Conservation (phyloP, 2,113 vertebrate genomes). For the Centropristis striata region DNA sequence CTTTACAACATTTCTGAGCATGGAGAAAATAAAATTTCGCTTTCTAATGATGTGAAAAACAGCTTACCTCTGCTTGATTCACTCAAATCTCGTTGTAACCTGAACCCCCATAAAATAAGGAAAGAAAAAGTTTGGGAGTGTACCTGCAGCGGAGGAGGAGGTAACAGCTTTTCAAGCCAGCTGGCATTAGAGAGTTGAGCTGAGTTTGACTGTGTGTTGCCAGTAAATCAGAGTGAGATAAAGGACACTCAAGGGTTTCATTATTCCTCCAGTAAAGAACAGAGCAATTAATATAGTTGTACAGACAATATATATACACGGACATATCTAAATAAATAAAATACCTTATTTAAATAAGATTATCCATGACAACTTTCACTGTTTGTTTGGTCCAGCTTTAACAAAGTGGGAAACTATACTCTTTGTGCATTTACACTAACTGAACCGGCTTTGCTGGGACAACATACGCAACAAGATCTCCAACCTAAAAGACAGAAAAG, state of each 20-base stretch:
- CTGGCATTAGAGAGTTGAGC: not conserved
- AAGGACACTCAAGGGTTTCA: constrained; percentile 4
- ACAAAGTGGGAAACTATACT: too few relatives aligned
- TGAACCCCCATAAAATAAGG: not conserved
- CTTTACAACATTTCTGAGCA: not conserved
- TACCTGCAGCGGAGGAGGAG: not conserved
- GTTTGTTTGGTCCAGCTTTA: not conserved
- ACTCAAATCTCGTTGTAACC: not conserved
- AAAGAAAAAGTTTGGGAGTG: not conserved
- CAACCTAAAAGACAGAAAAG: too few relatives aligned
- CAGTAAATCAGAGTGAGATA: constrained; percentile 1
- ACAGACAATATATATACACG: too few relatives aligned
- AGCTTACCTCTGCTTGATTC: not conserved
- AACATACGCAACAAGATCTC: too few relatives aligned
- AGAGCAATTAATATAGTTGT: not conserved
- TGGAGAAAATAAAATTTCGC: not conserved
- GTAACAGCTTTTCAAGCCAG: not conserved
- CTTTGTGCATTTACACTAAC: too few relatives aligned
- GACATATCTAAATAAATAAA: too few relatives aligned
- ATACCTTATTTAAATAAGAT: not conserved
- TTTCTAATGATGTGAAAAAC: not conserved
- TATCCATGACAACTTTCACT: not conserved
- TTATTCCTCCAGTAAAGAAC: not conserved
- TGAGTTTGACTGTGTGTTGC: not conserved
- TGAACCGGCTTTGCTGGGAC: too few relatives aligned